phyloP scores from a whole-genome alignment of 1,140 invertebrate species.

The Harlomillsia oculata region DNA sequence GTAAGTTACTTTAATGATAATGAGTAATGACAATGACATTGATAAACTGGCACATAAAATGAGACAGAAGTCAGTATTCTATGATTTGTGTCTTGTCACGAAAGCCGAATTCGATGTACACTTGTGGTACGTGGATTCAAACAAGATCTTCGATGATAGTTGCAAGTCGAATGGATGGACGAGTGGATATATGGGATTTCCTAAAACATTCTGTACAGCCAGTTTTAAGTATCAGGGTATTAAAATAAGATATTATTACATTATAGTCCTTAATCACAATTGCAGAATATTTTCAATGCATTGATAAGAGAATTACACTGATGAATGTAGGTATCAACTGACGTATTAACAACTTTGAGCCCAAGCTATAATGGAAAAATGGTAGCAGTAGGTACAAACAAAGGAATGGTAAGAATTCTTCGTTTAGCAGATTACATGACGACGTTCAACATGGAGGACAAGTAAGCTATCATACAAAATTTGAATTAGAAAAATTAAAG shows the following conservation, averaged over 20 bases:
- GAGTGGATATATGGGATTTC: conserved; percentile 82
- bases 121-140: conserved; percentile 83
- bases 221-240: conserved; percentile 70
- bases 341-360: conserved; percentile 50
- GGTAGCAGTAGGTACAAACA: conserved; percentile 73
- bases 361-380: conserved; percentile 60
- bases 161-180: conserved; percentile 74
- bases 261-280: not conserved
- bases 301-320: not conserved
- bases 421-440: conserved; percentile 76
- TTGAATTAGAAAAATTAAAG: not conserved
- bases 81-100: not conserved
- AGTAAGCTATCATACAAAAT: not conserved
- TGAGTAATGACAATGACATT: not conserved
- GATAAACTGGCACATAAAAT: not conserved
- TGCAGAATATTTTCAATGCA: not conserved
- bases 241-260: conserved; percentile 27
- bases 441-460: conserved; percentile 41
- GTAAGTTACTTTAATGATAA: conserved; percentile 8
- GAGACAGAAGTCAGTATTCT: not conserved
- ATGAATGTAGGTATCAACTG: conserved; percentile 47
- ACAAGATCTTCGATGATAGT: conserved; percentile 80
- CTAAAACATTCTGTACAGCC: conserved; percentile 76
- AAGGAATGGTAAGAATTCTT: conserved; percentile 72
- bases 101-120: conserved; percentile 41